These are phyloP conservation scores for Drosophila sordidapex DNA, from an alignment of 2,888 invertebrate species.

Conservation along the genomic window DNA sequence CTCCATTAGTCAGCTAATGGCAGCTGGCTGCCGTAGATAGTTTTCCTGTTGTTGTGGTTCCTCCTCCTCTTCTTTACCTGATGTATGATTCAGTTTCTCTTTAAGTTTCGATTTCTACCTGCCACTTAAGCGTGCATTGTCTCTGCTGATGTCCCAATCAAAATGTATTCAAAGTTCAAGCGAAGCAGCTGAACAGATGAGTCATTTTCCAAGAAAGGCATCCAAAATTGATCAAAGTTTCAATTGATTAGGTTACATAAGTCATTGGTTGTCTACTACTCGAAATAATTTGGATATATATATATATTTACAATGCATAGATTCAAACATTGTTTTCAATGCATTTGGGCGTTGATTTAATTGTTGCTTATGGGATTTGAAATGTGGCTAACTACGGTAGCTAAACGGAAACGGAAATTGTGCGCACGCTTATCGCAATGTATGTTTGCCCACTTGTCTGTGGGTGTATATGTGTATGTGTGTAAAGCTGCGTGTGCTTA, in stretches of 20 bases:
- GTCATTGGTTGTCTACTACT: background rate
- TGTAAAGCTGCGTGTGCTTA: conserved; percentile 59
- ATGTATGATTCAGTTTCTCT: conserved; percentile 48
- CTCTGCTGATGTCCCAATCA: conserved; percentile 37
- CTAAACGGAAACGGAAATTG: conserved; percentile 76
- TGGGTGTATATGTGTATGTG: conserved; percentile 30
- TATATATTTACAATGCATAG: background rate
- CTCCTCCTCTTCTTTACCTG: conserved; percentile 38
- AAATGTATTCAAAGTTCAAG: conserved; percentile 43
- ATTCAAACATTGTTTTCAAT: conserved; percentile 14
- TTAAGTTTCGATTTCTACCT: conserved; percentile 40
- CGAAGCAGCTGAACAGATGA: conserved; percentile 30
- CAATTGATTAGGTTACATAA: conserved; percentile 11
- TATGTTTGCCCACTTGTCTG: conserved; percentile 8
- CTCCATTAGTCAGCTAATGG: conserved; percentile 72
- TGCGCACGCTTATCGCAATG: conserved; percentile 70
- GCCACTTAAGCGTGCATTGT: conserved; percentile 7
- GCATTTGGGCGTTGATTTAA: conserved; percentile 66
- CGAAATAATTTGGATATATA: background rate
- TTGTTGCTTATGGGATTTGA: conserved; percentile 72
- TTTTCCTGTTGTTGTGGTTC: conserved; percentile 16
- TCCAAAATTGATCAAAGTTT: background rate
- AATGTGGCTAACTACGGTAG: conserved; percentile 66
- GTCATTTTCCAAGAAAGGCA: conserved; percentile 38
- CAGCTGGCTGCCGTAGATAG: conserved; percentile 27